phyloP scores from a whole-genome alignment of 2,888 invertebrate genomes.

The Pandemis heparana region DNA sequence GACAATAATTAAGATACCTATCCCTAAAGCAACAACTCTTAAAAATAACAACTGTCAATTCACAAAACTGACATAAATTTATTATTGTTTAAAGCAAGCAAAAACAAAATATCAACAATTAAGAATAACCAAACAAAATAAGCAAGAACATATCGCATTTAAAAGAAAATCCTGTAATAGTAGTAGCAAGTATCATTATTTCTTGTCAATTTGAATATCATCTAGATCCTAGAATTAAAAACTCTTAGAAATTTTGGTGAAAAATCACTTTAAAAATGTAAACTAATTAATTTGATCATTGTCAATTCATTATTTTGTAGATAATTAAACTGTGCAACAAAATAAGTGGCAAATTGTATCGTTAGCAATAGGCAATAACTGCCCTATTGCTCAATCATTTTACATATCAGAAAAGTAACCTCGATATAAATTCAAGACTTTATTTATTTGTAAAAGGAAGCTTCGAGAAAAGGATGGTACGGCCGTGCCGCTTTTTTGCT shows the following conservation, averaged over 20 bases:
- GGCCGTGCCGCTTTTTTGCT: too few relatives aligned
- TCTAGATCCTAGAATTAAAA: neutral
- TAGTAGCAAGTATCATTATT: neutral
- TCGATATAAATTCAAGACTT: too few relatives aligned
- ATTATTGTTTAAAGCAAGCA: conserved; percentile 19
- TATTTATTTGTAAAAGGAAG: neutral
- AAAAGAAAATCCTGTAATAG: neutral
- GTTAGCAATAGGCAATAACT: neutral
- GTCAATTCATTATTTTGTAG: neutral
- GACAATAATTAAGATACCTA: conserved; percentile 36
- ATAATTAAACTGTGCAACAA: neutral
- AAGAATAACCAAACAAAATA: conserved; percentile 14
- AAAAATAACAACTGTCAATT: conserved; percentile 24
- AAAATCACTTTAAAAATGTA: neutral
- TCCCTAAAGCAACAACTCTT: conserved; percentile 44
- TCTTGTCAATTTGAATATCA: neutral
- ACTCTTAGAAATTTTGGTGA: neutral
- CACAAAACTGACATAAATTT: conserved; percentile 23
- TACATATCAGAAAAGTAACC: neutral
- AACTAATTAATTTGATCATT: neutral
- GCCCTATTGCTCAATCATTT: neutral
- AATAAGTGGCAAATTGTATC: neutral
- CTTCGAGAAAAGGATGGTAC: too few relatives aligned
- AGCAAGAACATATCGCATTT: conserved; percentile 2
- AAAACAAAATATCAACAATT: conserved; percentile 29